These are phyloP conservation scores for Lasius fuliginosus DNA, from an alignment of 2,888 invertebrate species.

Conservation along the genomic window DNA sequence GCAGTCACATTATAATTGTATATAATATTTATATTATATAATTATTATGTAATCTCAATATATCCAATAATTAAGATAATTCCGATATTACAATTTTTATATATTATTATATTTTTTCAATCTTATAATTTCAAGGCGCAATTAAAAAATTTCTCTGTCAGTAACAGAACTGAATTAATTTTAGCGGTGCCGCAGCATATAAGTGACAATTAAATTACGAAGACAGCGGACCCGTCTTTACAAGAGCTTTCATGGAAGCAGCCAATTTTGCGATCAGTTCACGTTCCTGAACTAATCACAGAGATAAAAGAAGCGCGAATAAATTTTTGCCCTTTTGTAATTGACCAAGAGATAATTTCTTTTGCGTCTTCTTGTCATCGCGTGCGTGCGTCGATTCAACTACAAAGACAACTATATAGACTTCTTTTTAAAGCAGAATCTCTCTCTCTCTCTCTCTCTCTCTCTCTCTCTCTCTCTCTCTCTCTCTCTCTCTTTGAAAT, in stretches of 20 bases:
- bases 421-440: slow-evolving; percentile 26
- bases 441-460: too few relatives aligned
- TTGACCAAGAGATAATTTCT: slow-evolving; percentile 43
- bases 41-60: background rate
- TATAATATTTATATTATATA: background rate
- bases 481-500: too few relatives aligned
- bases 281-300: slow-evolving; percentile 50
- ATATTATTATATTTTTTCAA: background rate
- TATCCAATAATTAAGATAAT: background rate
- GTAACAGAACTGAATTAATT: slow-evolving; percentile 42
- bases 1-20: background rate
- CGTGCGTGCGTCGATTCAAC: slow-evolving; percentile 25
- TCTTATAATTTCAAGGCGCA: background rate
- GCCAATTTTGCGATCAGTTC: slow-evolving; percentile 48
- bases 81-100: background rate
- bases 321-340: slow-evolving; percentile 52
- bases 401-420: slow-evolving; percentile 33
- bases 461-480: too few relatives aligned
- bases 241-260: slow-evolving; percentile 27
- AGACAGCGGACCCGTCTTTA: slow-evolving; percentile 25
- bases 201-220: slow-evolving; percentile 56
- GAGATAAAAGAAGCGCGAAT: slow-evolving; percentile 49
- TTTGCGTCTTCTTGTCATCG: slow-evolving; percentile 44
- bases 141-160: background rate
- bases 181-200: slow-evolving; percentile 2